Conservation (phyloP, 2,888 invertebrate species). For the Chirona hameri region DNA sequence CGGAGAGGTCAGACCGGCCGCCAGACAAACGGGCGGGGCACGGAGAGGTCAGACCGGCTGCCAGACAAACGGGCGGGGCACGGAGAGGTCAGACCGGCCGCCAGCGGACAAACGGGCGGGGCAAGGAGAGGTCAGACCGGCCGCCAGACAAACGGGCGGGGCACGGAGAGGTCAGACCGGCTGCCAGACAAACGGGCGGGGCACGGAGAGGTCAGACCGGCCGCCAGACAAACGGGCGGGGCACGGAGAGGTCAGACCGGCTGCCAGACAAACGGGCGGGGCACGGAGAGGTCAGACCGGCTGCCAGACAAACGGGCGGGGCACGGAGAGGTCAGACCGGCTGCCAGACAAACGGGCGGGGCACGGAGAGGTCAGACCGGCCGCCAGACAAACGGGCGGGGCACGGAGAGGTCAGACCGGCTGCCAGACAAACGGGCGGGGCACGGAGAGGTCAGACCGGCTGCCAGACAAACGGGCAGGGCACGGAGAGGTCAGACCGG, state of each 20-base stretch:
- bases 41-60: slow-evolving; percentile 55
- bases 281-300: too few relatives aligned
- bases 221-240: slow-evolving; percentile 50
- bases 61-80: slow-evolving; percentile 41
- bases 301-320: slow-evolving; percentile 50
- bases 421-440: slow-evolving; percentile 50
- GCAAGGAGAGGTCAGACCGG: too few relatives aligned
- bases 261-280: slow-evolving; percentile 50
- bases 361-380: too few relatives aligned
- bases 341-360: slow-evolving; percentile 50
- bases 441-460: too few relatives aligned
- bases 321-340: too few relatives aligned
- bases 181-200: slow-evolving; percentile 50
- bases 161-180: too few relatives aligned
- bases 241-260: too few relatives aligned
- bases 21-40: slow-evolving; percentile 41
- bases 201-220: too few relatives aligned
- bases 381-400: slow-evolving; percentile 50
- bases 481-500: too few relatives aligned
- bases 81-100: too few relatives aligned
- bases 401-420: too few relatives aligned
- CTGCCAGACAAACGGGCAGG: slow-evolving; percentile 50
- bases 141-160: slow-evolving; percentile 50
- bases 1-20: slow-evolving; percentile 55
- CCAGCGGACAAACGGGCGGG: slow-evolving; percentile 41